Base-by-base conservation (phyloP, 1,140 invertebrate genomes). In the Cotesia glomerata region DNA sequence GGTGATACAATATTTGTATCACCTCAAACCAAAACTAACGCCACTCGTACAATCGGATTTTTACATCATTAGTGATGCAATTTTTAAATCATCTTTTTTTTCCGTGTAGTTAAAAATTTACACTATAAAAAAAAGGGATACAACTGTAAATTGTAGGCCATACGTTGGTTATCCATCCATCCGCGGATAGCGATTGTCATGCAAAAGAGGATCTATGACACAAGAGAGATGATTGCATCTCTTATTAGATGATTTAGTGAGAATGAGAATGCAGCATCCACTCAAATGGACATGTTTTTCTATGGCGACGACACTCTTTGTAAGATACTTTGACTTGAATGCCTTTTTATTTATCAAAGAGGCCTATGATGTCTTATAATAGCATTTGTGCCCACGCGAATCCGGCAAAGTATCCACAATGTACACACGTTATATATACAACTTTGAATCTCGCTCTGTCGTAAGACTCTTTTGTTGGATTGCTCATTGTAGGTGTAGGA, bases 291-390 rank as follows among this genome's bases (percentile, higher is more conserved):
- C 26, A 58, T 64, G 34, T 64, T 64, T 64, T 18, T 45, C 62
- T 64, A 18, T 36, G 39, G 32, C 59, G 59, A 49, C 32, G 62
- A 64, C 62, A 64, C 62, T 64, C 14, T 35, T 26, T 35, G 39
- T 45, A 64, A 64, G 36, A 64, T 64, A 64, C 62, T 64, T 49
- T 64, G 62, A 64, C 62, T 64, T 11, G 34, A 36, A 36, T 64
- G 36, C 62, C 45, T 64, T 64, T 45, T 64, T 78, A 72, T 74
- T 49, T 68, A n/a, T 13, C 51, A 65, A 59, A 73, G 54, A 32
- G 58, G 62, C 75, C 76, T 71, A 62, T 69, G 70, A 74, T 71
- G 52, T 74, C 64, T 68, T 69, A 58, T 68, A 61, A 36, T 45
- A 18, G 39, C 18, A 34, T 66, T 32, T 51, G 35, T 49, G 8